Evolutionary conservation across 2,797 vertebrate species (phyloP).

Genomic region (Smutsia gigantea): DNA sequence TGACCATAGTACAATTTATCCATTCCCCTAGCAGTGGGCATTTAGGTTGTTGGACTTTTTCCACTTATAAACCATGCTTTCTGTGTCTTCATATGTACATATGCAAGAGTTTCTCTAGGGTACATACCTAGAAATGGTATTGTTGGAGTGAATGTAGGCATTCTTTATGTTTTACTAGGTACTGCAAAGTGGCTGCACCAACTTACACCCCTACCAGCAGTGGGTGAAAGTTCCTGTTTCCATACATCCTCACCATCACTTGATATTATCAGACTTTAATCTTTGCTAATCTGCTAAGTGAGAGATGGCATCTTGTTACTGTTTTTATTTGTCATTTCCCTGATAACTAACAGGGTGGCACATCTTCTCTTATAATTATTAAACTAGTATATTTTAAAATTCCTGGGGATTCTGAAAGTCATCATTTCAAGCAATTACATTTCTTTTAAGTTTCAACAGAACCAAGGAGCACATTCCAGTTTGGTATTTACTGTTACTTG

Average conservation of each 20-base stretch:
- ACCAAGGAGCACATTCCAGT: background rate
- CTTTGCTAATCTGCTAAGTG: background rate
- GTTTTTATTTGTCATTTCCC: conserved; percentile 21
- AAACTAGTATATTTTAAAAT: background rate
- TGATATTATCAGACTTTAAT: background rate
- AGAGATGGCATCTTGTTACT: background rate
- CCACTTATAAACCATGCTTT: background rate
- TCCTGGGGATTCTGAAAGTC: background rate
- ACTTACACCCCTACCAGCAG: background rate
- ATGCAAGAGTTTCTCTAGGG: conserved; percentile 25
- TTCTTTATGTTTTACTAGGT: background rate
- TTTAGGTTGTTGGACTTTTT: background rate
- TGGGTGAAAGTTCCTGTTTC: background rate
- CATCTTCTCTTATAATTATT: conserved; percentile 8
- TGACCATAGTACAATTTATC: background rate
- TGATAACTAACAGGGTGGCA: background rate
- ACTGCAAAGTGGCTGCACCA: background rate
- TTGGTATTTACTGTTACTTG: background rate
- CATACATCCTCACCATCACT: background rate
- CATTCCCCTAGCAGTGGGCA: background rate
- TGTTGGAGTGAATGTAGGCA: background rate
- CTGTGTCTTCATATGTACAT: background rate
- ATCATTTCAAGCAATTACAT: conserved; percentile 19
- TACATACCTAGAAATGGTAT: conserved; percentile 3
- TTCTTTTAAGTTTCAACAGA: conserved; percentile 34